Base-by-base conservation (phyloP, 2,113 vertebrate genomes). In the Nerophis lumbriciformis region DNA sequence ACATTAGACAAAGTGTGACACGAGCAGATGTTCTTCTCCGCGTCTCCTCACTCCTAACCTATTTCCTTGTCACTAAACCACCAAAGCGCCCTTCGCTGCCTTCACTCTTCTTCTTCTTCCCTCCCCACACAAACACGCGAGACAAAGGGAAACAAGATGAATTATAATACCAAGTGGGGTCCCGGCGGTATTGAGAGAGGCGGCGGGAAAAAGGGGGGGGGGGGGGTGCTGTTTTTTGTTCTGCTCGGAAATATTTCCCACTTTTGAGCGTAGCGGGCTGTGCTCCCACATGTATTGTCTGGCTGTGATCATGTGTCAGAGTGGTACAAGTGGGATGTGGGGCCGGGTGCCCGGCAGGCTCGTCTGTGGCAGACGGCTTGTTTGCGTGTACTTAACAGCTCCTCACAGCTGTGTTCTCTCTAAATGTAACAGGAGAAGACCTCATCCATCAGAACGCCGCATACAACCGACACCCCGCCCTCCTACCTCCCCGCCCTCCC, bases 381-480 rank as follows among this genome's bases (percentile, higher is more conserved):
- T 93, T 94, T 93, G 90, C 89, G 87, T 93, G 90, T 90, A 87
- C 85, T 88, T 87, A 93, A 90, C 92, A 94, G 90, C 90, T 92
- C 88, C 85, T 90, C 89, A 90, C 93, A 94, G 93, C 93, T 95
- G 94, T 90, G 87, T 92, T 89, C 91, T 82, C 73, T 91, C 93
- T 90, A 89, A 89, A 89, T 78, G 86, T 90, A 90, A 88, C 84
- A 82, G 90, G 91, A 91, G 92, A 92, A 88, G 86, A 84, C 91
- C 92, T 92, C 91, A 88, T 87, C 88, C 83, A 87, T 91, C 89
- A 92, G 87, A 90, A 85, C 81, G 45, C 72, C 79, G 74, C 84
- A 85, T 82, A 82, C 73, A 78, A 70, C 65, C 66, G 50, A 60
- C 52, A 37, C 63, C 72, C 59, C 45, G 39, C 59, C 59, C 62